Percentiles rank a stretch among this genome's conserved stretches.
phyloP scores from a whole-genome alignment of 35 echinoderm and acorn worm genomes.

The Amphiura filiformis region DNA sequence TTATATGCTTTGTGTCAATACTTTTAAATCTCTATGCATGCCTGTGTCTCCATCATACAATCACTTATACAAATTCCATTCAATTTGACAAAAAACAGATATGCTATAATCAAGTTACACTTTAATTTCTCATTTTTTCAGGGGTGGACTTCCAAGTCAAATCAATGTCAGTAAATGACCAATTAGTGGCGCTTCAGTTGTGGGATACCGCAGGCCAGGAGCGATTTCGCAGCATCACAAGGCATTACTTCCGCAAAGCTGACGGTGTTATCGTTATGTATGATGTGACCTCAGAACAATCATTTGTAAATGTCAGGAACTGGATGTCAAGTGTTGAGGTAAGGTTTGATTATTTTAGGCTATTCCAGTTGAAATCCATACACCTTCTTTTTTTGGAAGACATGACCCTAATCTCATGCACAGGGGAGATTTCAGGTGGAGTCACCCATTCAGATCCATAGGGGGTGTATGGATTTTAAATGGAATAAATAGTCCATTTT shows the following conservation, averaged over 20 bases:
- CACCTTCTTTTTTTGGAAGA: neutral
- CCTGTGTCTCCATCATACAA: no score
- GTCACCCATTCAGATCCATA: neutral
- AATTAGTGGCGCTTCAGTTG: slow-evolving; percentile 81
- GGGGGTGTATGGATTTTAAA: no score
- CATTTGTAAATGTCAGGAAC: slow-evolving; percentile 81
- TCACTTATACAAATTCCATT: no score
- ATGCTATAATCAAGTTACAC: no score
- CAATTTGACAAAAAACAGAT: no score
- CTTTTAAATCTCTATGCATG: no score
- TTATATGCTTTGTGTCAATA: no score
- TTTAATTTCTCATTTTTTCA: slow-evolving; percentile 19
- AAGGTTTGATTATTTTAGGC: neutral
- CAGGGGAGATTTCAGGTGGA: neutral
- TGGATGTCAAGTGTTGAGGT: slow-evolving; percentile 92
- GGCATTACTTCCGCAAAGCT: slow-evolving; percentile 92
- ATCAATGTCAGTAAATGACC: slow-evolving; percentile 57
- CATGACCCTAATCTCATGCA: no score
- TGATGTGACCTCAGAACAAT: slow-evolving; percentile 74
- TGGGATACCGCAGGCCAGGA: slow-evolving; percentile 98
- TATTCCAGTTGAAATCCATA: no score
- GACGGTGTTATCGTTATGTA: slow-evolving; percentile 87
- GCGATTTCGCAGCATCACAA: slow-evolving; percentile 89
- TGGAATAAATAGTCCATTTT: no score
- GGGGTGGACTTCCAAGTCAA: slow-evolving; percentile 98